phyloP scores from a whole-genome alignment of 53 echinoderm and acorn worm species.

The Luidia sarsii region DNA sequence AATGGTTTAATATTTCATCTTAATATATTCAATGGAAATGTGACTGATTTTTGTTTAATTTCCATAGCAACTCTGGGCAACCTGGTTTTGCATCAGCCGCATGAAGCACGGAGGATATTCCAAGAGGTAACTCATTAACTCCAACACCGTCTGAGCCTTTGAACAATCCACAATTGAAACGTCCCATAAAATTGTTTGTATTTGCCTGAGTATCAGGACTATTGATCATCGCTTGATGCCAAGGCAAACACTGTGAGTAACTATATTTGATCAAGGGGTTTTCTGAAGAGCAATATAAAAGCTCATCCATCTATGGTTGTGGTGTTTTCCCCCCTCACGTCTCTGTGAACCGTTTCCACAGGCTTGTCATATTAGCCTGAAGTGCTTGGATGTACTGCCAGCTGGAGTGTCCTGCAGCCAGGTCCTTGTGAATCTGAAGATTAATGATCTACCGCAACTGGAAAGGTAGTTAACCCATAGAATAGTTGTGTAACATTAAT shows the following conservation, averaged over 20 bases:
- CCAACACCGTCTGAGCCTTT: no score
- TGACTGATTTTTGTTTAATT: not conserved
- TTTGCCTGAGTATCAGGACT: no score
- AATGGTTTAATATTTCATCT: not conserved
- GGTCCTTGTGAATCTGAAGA: slow-evolving; percentile 45
- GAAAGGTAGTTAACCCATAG: slow-evolving; percentile 25
- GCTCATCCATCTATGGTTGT: no score
- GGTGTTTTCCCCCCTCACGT: no score
- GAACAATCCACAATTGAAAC: no score
- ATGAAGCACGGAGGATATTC: slow-evolving; percentile 62
- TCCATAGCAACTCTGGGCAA: slow-evolving; percentile 54
- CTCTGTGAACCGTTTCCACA: no score
- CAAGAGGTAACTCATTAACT: slow-evolving; percentile 75
- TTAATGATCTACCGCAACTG: slow-evolving; percentile 48
- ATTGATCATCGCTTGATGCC: not conserved
- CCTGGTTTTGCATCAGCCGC: slow-evolving; percentile 62
- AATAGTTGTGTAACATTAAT: not conserved
- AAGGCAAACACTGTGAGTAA: not conserved
- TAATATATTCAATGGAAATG: not conserved
- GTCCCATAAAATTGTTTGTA: no score
- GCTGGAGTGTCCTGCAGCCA: slow-evolving; percentile 54
- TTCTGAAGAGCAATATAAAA: not conserved
- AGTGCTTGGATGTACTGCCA: slow-evolving; percentile 44
- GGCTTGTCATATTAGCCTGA: slow-evolving; percentile 47
- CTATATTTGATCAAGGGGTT: not conserved